Conservation (phyloP, 2,113 vertebrate genomes). For the Nerophis ophidion region DNA sequence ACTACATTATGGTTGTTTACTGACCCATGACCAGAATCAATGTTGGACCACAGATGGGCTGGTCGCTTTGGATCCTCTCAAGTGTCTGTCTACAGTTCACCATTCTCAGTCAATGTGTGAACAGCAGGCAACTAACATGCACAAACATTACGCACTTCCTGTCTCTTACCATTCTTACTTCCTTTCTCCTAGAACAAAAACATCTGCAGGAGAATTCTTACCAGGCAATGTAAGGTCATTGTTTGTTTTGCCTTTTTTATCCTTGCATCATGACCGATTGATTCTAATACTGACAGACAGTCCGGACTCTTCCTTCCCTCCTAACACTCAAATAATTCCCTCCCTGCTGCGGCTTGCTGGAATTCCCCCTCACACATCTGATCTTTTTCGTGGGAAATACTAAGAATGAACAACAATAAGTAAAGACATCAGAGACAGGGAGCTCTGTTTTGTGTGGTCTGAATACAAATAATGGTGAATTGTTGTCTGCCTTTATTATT, state of each 20-base stretch:
- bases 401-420: constrained; percentile 9
- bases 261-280: constrained; percentile 29
- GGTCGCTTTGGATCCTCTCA: constrained; percentile 33
- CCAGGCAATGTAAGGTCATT: constrained; percentile 29
- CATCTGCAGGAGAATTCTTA: constrained; percentile 26
- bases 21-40: constrained; percentile 14
- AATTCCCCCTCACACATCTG: constrained; percentile 33
- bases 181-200: constrained; percentile 4
- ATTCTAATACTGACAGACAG: constrained; percentile 29
- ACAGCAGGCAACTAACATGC: constrained; percentile 17
- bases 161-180: background rate
- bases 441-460: too few species aligned
- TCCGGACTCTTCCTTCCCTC: constrained; percentile 19
- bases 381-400: constrained; percentile 19
- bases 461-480: too few species aligned
- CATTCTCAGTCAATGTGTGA: constrained; percentile 25
- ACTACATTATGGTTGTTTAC: constrained; percentile 16
- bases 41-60: constrained; percentile 24
- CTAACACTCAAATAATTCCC: constrained; percentile 41
- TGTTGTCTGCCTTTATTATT: too few species aligned
- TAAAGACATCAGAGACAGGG: too few species aligned
- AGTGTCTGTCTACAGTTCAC: constrained; percentile 33
- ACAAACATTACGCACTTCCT: constrained; percentile 2
- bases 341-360: constrained; percentile 20
- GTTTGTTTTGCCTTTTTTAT: constrained; percentile 39